Evolutionary conservation across 2,888 invertebrate species (phyloP), one percentile per base, ranked within the genome.

Genomic region (Diaprepes abbreviatus): DNA sequence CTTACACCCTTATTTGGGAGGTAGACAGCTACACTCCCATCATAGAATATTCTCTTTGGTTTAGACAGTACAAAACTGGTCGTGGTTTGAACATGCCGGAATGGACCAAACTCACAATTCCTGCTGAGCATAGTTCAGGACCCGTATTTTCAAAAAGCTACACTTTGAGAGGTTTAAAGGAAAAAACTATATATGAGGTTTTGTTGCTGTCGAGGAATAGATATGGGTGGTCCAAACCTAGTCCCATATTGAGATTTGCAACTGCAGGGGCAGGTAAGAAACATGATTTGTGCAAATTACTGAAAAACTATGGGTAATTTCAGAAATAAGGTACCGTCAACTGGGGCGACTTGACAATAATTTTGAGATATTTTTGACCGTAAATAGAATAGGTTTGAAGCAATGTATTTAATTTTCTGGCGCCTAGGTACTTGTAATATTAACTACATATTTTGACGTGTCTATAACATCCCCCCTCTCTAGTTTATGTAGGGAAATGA

Each of bases 221-320:
- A 77, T 94, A 91, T 77, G 94, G 95, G n/a, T 93, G 92, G 92
- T 94, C 94, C 75, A 91, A 91, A 75, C 90, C 91, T 0, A 93
- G 93, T 9, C 88, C 90, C 1, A 86, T 92, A 54, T 85, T 93
- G 64, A 89, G 91, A 79, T 94, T 95, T 79, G 90, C 92, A 10
- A 94, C 94, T 0, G 89, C 89, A 57, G 91, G 92, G 21, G 90
- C 90, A 84, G 88, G 93, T 93, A 86, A 80, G 81, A n/a, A n/a
- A n/a, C n/a, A n/a, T n/a, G n/a, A n/a, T n/a, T n/a, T n/a, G n/a
- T n/a, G n/a, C n/a, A n/a, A n/a, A n/a, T n/a, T n/a, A n/a, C n/a
- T n/a, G n/a, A n/a, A n/a, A n/a, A n/a, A n/a, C n/a, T n/a, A n/a
- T n/a, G n/a, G n/a, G n/a, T n/a, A n/a, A n/a, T n/a, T n/a, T n/a